Evolutionary conservation across 64 coral and sea anemone species (phyloP), one percentile per base, ranked within the genome.

Genomic region (Trachythela sp.): DNA sequence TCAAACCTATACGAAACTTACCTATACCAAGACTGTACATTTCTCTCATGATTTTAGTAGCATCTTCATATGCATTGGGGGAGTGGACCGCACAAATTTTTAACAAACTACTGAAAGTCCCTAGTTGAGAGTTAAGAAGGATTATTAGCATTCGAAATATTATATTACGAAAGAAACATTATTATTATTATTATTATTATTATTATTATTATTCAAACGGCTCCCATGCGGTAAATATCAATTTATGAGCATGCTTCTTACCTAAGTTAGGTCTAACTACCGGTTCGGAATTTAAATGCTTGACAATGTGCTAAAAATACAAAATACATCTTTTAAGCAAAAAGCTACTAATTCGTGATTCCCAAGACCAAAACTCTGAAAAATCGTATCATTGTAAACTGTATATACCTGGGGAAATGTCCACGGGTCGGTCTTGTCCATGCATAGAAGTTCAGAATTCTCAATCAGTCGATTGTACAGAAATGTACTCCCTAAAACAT

Each of bases 11-110:
- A 39, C 75, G 30, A 80, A 3, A 39, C 75, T 35, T 18, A 80
- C 75, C 75, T 39, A 80, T 13, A 18, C 30, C 33, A 36, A 80
- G 75, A 22, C 75, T 80, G 20, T 80, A 80, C 75, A 80, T 80
- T 38, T 80, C 75, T 14, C 33, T 35, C 20, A 80, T 15, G 0
- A 80, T 37, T 39, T 37, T 35, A 6, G 37, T 35, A 0, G 33
- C 8, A 39, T 80, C 37, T 39, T 80, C 75, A 37, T 80, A 80
- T 10, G 75, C 31, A 17, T 38, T 39, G 37, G 75, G 31, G 20
- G 33, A 80, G 20, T 80, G 75, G 30, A 39, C 26, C 35, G 75
- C 31, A 22, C 37, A 80, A 18, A 80, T 80, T 18, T 80, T 80
- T 18, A 80, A 80, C 33, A 80, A 35, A 37, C 37, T 80, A 37